A percentile compares a stretch with the other conserved stretches of the same genome.
Conservation (phyloP, 2,113 vertebrate genomes). For the Nibea coibor region DNA sequence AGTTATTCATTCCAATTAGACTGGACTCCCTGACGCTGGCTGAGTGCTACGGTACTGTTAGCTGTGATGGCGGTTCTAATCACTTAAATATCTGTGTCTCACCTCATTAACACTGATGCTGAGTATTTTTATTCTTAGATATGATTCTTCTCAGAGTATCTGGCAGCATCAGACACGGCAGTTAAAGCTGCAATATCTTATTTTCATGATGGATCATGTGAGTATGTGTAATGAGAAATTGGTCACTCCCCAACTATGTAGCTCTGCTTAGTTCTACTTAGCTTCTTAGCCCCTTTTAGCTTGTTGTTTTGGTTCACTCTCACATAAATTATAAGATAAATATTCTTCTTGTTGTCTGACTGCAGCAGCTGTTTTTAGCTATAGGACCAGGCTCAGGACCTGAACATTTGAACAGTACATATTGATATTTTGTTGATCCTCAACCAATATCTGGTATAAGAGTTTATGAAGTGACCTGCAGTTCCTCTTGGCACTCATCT, state of each 20-base stretch:
- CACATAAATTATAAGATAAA: no score
- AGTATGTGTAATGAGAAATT: neutral
- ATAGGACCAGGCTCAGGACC: no score
- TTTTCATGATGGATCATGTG: neutral
- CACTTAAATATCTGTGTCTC: neutral
- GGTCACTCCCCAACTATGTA: neutral
- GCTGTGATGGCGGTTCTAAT: neutral
- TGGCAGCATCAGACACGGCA: no score
- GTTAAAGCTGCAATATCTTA: neutral
- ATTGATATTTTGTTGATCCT: neutral
- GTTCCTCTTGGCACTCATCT: neutral
- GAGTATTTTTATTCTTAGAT: neutral
- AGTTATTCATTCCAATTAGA: conserved; percentile 47
- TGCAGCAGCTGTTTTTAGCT: neutral
- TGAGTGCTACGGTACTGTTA: neutral
- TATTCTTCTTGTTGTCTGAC: neutral
- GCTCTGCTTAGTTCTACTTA: neutral
- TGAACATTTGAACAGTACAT: neutral
- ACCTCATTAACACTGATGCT: neutral
- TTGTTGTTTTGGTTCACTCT: neutral
- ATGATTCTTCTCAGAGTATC: neutral
- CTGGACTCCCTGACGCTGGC: neutral
- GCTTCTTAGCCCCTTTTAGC: neutral
- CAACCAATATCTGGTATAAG: neutral
- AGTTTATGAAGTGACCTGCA: neutral